These are phyloP conservation scores for Phocoena phocoena DNA, from an alignment of 2,113 vertebrate genomes.

Conservation along the genomic window DNA sequence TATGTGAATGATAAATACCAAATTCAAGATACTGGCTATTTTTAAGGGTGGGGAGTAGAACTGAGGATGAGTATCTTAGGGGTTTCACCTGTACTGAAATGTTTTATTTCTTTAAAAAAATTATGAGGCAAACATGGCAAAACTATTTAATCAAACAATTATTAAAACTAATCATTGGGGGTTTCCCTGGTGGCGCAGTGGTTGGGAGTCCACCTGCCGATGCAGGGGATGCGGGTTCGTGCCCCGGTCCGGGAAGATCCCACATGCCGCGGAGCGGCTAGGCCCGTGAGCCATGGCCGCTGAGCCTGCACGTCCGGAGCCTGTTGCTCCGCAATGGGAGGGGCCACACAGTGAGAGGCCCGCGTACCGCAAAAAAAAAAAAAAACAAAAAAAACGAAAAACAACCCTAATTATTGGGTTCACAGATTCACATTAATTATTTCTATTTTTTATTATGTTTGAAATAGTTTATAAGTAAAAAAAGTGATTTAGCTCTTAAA, in stretches of 20 bases:
- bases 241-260: too few species aligned
- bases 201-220: too few species aligned
- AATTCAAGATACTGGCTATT: background rate
- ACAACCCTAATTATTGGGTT: background rate
- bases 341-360: too few species aligned
- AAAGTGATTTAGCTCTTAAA: background rate
- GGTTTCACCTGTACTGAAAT: background rate
- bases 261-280: too few species aligned
- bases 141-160: background rate
- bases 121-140: background rate
- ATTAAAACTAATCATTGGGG: background rate
- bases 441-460: background rate
- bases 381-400: too few species aligned
- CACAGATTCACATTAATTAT: background rate
- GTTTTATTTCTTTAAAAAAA: background rate
- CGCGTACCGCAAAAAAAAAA: too few species aligned
- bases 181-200: too few species aligned
- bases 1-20: background rate
- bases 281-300: too few species aligned
- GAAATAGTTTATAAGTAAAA: background rate
- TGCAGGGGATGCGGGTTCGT: accelerated
- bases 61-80: background rate
- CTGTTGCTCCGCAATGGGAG: too few species aligned
- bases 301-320: too few species aligned
- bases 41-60: background rate